Base-by-base conservation (phyloP, 2,113 vertebrate genomes). In the Leptosomus discolor region DNA sequence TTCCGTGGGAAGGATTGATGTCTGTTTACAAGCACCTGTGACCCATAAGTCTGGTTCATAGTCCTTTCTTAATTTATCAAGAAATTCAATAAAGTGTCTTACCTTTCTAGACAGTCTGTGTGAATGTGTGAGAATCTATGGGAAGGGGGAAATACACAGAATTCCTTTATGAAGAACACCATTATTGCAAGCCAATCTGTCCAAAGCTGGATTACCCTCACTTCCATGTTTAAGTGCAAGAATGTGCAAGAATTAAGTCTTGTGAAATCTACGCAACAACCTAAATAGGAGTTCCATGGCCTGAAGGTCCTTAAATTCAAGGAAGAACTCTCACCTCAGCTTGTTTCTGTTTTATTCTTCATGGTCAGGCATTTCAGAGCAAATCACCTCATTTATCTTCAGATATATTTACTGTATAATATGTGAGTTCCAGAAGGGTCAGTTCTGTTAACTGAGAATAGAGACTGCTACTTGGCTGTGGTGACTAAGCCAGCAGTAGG, bases 81-180 rank as follows among this genome's bases (percentile, higher is more conserved):
- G 96, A 98, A 98, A 98, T 91, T 98, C 97, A 98, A 98, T 98
- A 98, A 98, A 98, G 98, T 98, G 98, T 98, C 98, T 98, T 98
- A 98, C 97, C 97, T 98, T 98, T 98, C 98, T 98, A 98, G 94
- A 97, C 94, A 96, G 96, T 95, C 94, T 97, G 88, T 91, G 97
- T 93, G 97, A 92, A 85, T 94, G 95, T 1, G 71, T 85, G 92
- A 83, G 95, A 57, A 85, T 78, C 82, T 51, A 2, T 74, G 94
- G 95, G 90, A 78, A 97, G 64, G 93, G 94, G 79, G 70, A 95
- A 89, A 71, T 53, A 58, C 29, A 41, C 50, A 90, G 58, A 69
- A 82, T 92, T 92, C 63, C 50, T 93, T 39, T 58, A 85, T 81
- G 74, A 68, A 96, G 81, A 85, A 70, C 51, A 68, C 74, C 53